Evolutionary conservation across 1,140 invertebrate genomes (phyloP).

Genomic region (Hirudo medicinalis): DNA sequence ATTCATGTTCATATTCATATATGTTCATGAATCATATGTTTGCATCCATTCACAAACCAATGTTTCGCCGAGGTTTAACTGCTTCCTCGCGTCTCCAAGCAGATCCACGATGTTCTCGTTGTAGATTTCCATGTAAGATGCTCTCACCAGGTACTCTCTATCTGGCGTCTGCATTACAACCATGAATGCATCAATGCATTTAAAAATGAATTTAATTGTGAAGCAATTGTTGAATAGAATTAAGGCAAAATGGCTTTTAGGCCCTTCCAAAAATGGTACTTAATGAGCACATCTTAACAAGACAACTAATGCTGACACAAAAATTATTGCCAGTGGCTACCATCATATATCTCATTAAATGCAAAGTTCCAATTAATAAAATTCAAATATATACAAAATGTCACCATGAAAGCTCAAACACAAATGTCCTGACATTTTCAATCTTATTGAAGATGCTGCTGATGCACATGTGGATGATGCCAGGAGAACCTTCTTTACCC

Average conservation of each 20-base stretch:
- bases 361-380: no score
- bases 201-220: not conserved
- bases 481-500: constrained; percentile 90
- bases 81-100: constrained; percentile 35
- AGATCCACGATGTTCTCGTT: constrained; percentile 51
- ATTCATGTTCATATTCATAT: not conserved
- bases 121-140: constrained; percentile 49
- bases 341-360: no score
- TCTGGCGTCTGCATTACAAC: constrained; percentile 30
- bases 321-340: no score
- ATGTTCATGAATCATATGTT: not conserved
- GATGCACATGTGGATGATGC: constrained; percentile 95
- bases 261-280: no score
- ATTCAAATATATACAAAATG: no score
- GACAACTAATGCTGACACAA: no score
- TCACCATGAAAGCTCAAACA: not conserved
- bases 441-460: constrained; percentile 99
- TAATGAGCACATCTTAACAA: no score
- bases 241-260: no score
- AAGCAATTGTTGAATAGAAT: no score
- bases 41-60: not conserved
- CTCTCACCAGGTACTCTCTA: constrained; percentile 33
- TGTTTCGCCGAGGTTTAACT: constrained; percentile 45
- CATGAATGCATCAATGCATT: not conserved
- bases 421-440: constrained; percentile 46